phyloP scores from a whole-genome alignment of 2,797 vertebrate species.

The Labroides dimidiatus region DNA sequence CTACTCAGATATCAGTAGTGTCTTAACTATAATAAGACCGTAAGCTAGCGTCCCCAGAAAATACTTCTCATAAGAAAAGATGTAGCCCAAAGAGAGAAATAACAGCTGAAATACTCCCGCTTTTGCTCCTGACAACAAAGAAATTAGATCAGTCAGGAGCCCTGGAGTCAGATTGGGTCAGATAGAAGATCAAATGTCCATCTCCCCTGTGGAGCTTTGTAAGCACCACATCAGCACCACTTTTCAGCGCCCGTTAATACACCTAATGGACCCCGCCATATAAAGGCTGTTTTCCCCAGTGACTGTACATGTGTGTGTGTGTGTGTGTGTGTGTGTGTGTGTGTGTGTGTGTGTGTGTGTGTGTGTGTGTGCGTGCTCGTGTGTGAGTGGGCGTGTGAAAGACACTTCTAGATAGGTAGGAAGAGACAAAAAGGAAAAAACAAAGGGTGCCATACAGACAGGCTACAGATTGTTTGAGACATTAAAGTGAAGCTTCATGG shows the following conservation, averaged over 20 bases:
- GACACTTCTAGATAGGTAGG: conserved; percentile 31
- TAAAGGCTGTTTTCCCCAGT: conserved; percentile 65
- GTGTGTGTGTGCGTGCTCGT: conserved; percentile 17
- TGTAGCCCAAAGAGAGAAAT: conserved; percentile 29
- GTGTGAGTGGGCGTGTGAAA: conserved; percentile 33
- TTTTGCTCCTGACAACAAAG: conserved; percentile 59
- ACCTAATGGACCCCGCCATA: conserved; percentile 77
- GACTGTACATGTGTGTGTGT: conserved; percentile 38
- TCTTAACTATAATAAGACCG: conserved; percentile 9
- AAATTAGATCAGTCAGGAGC: conserved; percentile 74
- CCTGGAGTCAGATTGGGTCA: conserved; percentile 75
- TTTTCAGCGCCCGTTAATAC: conserved; percentile 82
- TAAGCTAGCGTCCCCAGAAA: not conserved
- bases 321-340: conserved; percentile 20
- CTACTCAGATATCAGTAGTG: not conserved
- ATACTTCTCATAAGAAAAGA: conserved; percentile 34
- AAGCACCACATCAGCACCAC: conserved; percentile 82
- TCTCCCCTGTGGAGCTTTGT: conserved; percentile 78
- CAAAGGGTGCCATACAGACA: conserved; percentile 33
- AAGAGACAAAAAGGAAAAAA: conserved; percentile 49
- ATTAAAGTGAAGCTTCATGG: conserved; percentile 11
- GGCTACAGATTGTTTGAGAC: conserved; percentile 15
- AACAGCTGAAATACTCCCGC: conserved; percentile 41
- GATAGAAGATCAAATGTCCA: conserved; percentile 80
- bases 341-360: conserved; percentile 26